Base-by-base conservation (phyloP, 2,113 vertebrate genomes). In the Nycticryphes semicollaris region DNA sequence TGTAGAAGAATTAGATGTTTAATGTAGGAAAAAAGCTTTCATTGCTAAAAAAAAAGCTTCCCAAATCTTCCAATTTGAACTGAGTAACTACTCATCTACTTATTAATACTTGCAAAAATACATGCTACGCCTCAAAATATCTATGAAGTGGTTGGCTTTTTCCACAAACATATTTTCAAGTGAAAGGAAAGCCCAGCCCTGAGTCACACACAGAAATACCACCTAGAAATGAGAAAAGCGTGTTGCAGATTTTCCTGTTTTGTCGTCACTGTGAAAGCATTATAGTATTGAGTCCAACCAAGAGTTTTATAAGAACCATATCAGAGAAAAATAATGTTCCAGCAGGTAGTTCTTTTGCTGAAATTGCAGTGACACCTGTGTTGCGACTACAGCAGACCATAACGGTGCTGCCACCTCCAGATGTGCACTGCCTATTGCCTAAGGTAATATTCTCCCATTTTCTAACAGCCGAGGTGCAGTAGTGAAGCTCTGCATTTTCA, bases 331-430 rank as follows among this genome's bases (percentile, higher is more conserved):
- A 47, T 31, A 22, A 45, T 14, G 11, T 50, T 51, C 5, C 27
- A 51, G 16, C 48, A 23, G 23, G 5, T 28, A 12, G 7, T 24
- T 87, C 45, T 74, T 70, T 21, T 43, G 8, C 33, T 70, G 56
- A 60, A 83, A 54, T 37, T 77, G 12, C 56, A 68, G 37, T 20
- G 48, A 14, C 27, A 16, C 2, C 1, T 1, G 4, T 37, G 43
- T 18, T 24, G 21, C 10, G 50, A 11, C 5, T 39, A 7, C 30
- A 9, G 33, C 54, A 74, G 53, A 11, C 19, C 47, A 9, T 45
- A 76, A 9, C 7, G 35, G 48, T 97, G 93, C 92, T 97, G 96
- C 97, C 94, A 87, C 77, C 91, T 91, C 91, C 87, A 97, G 96
- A 51, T 41, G 27, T 0, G 1, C 3, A 3, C n/a, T 95, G 39